A percentile compares a stretch with the other conserved stretches of the same genome.
phyloP scores from a whole-genome alignment of 2,888 invertebrate genomes.

The Noctua pronuba region DNA sequence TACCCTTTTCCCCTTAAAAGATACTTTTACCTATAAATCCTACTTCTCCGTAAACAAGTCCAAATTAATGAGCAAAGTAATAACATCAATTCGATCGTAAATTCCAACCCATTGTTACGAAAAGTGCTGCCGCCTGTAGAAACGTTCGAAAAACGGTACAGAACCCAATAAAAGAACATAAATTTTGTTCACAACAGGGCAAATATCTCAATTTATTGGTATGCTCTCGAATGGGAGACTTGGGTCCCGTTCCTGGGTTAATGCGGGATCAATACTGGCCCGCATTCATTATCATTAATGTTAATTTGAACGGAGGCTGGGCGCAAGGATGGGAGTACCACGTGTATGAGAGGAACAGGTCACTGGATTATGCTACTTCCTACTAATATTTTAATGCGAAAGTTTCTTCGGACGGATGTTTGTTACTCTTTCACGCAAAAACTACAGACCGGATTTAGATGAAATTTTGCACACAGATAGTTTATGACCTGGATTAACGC shows the following conservation, averaged over 20 bases:
- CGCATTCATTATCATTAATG: constrained; percentile 81
- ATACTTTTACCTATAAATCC: constrained; percentile 16
- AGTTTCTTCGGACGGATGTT: too few relatives aligned
- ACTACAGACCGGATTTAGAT: too few relatives aligned
- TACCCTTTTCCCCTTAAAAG: constrained; percentile 3
- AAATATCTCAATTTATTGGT: constrained; percentile 69
- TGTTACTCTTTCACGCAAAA: too few relatives aligned
- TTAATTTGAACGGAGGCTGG: constrained; percentile 70
- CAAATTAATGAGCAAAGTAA: constrained; percentile 56
- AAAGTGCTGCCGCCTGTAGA: constrained; percentile 52
- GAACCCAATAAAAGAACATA: constrained; percentile 60
- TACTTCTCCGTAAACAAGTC: constrained; percentile 39
- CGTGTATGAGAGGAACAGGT: neutral
- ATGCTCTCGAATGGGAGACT: constrained; percentile 54
- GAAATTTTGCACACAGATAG: too few relatives aligned
- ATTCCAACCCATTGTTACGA: constrained; percentile 55
- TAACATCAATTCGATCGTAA: constrained; percentile 55
- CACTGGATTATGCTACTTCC: constrained; percentile 9
- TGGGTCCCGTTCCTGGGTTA: constrained; percentile 63
- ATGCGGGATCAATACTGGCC: constrained; percentile 73
- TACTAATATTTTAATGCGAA: too few relatives aligned
- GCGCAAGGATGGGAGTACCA: constrained; percentile 33
- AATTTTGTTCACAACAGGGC: constrained; percentile 59
- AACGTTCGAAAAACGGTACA: constrained; percentile 50
- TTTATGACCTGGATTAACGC: too few relatives aligned